Evolutionary conservation across 2,797 vertebrate species (phyloP).

Genomic region (Hyperoplus lanceolatus): DNA sequence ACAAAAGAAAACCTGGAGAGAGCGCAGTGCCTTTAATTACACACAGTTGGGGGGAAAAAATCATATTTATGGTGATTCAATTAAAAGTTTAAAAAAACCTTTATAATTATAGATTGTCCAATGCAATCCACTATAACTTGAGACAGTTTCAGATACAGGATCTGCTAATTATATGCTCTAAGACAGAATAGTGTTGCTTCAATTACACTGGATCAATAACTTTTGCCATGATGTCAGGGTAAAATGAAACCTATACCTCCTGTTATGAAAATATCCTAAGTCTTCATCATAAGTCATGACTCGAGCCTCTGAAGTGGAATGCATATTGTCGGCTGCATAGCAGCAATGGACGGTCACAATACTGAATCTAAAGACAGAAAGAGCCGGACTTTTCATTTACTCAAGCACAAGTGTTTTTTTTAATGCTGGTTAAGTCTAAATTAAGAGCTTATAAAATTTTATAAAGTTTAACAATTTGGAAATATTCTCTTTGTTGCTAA

Average conservation of each 20-base stretch:
- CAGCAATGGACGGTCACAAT: slow-evolving; percentile 34
- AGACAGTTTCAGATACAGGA: slow-evolving; percentile 77
- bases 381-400: background rate
- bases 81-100: slow-evolving; percentile 54
- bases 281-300: slow-evolving; percentile 74
- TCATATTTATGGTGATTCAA: slow-evolving; percentile 30
- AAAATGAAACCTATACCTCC: slow-evolving; percentile 71
- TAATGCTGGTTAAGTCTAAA: slow-evolving; percentile 12
- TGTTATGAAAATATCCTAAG: slow-evolving; percentile 78
- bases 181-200: slow-evolving; percentile 72
- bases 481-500: background rate
- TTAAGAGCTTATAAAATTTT: too few relatives aligned
- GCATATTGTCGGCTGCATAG: slow-evolving; percentile 42
- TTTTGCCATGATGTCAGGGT: slow-evolving; percentile 74
- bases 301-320: slow-evolving; percentile 49
- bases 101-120: slow-evolving; percentile 42
- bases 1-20: background rate
- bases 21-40: slow-evolving; percentile 26
- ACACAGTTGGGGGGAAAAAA: slow-evolving; percentile 7
- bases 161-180: slow-evolving; percentile 76
- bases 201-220: slow-evolving; percentile 78
- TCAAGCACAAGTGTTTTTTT: background rate
- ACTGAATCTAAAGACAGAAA: slow-evolving; percentile 18
- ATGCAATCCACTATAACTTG: slow-evolving; percentile 61
- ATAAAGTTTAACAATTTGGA: background rate